A percentile compares a stretch with the other conserved stretches of the same genome.
Evolutionary conservation across 2,888 invertebrate species (phyloP).

Genomic region (Helicoverpa assulta): DNA sequence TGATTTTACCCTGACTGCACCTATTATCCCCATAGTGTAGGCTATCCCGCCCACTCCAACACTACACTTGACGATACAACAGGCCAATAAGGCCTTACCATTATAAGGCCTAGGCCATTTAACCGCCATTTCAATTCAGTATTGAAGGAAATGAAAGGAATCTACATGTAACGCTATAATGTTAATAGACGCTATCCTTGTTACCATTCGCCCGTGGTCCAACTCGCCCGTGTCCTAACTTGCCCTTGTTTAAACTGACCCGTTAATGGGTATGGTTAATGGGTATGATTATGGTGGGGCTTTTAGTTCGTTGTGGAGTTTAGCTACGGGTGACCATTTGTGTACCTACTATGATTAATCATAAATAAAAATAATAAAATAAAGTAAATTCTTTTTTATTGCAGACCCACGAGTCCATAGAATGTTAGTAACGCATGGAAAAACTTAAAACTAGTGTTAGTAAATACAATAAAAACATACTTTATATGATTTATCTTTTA

Average conservation of each 20-base stretch:
- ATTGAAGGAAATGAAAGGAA: slow-evolving; percentile 4
- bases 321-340: too few species aligned
- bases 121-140: slow-evolving; percentile 26
- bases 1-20: slow-evolving; percentile 6
- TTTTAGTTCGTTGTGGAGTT: background rate
- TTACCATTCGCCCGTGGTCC: slow-evolving; percentile 3
- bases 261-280: background rate
- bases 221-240: slow-evolving; percentile 10
- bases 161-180: slow-evolving; percentile 19
- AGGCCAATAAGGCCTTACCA: background rate
- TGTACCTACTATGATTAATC: too few species aligned
- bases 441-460: too few species aligned
- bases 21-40: slow-evolving; percentile 26
- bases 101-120: slow-evolving; percentile 8
- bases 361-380: too few species aligned
- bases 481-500: too few species aligned
- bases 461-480: too few species aligned
- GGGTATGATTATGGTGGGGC: background rate
- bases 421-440: too few species aligned
- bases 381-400: too few species aligned
- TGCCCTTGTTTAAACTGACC: slow-evolving; percentile 1
- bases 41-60: slow-evolving; percentile 32
- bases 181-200: slow-evolving; percentile 21
- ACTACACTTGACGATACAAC: slow-evolving; percentile 32
- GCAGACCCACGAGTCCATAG: too few species aligned